Base-by-base conservation (phyloP, 2,797 vertebrate species). In the Menidia menidia region DNA sequence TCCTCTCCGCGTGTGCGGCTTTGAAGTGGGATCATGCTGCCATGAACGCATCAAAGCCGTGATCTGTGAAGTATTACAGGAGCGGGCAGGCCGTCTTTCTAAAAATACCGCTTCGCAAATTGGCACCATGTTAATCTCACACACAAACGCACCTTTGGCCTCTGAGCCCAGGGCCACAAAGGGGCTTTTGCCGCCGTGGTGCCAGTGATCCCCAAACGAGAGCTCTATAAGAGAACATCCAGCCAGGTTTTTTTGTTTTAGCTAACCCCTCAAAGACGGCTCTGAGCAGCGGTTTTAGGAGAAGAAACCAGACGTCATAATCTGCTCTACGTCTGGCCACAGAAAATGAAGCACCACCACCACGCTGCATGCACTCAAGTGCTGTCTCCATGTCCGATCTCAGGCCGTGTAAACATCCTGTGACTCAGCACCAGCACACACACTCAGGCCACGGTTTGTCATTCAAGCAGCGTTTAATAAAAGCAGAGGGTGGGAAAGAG, bases 11-110 rank as follows among this genome's bases (percentile, higher is more conserved):
- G 69, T 10, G 32, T 14, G 67, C 64, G 31, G 78, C 92, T 94
- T 94, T 94, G 91, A 94, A 93, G 91, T 85, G 33, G 87, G 90
- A 93, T 93, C 87, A 63, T 52, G 72, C 83, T 91, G 77, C 89
- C 88, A 84, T 89, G 80, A 88, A 58, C 14, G 65, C 87, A 93
- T 94, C 91, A 94, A 94, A 94, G 90, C 80, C 82, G 77, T 81
- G 89, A 93, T 92, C 91, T 85, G 85, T 88, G 75, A 72, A 84
- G 86, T 73, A 88, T 88, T 85, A 78, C 85, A 70, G 63, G 47
- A 73, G 81, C 41, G 73, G 77, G 83, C 16, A 60, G 78, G 64
- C 83, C 79, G 71, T 77, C 80, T 51, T 41, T 72, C 89, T 90
- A 91, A 87, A 94, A 93, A 91, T 93, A 92, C 74, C 18, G 52